phyloP scores from a whole-genome alignment of 2,797 vertebrate genomes.

The Lophura swinhoii region DNA sequence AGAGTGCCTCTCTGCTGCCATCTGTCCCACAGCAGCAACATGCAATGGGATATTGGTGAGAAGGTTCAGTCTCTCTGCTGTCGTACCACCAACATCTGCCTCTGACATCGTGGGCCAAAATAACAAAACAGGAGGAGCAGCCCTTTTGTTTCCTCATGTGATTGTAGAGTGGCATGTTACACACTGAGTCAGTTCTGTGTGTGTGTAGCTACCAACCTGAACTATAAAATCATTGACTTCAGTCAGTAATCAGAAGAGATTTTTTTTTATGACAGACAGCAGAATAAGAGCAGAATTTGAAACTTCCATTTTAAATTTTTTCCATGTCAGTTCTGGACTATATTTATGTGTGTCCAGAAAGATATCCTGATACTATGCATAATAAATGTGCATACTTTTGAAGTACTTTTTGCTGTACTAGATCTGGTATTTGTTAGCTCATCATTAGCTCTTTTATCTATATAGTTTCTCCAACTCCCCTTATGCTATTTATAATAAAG shows the following conservation, averaged over 20 bases:
- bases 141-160: neutral
- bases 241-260: neutral
- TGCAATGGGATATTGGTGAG: too few relatives aligned
- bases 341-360: neutral
- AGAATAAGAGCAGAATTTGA: neutral
- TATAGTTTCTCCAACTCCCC: neutral
- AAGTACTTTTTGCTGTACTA: neutral
- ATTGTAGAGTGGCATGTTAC: neutral
- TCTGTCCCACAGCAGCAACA: too few relatives aligned
- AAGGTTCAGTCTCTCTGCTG: too few relatives aligned
- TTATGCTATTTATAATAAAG: conserved; percentile 41
- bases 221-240: neutral
- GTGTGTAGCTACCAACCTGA: neutral
- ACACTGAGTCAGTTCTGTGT: neutral
- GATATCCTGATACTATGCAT: neutral
- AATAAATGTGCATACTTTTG: neutral
- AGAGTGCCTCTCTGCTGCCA: too few relatives aligned
- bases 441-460: neutral
- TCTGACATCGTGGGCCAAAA: too few relatives aligned
- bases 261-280: neutral
- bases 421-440: neutral
- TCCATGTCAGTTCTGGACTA: neutral
- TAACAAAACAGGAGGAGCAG: too few relatives aligned
- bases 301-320: neutral
- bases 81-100: too few relatives aligned